phyloP scores from a whole-genome alignment of 2,888 invertebrate genomes.

The Masnerella sp. region DNA sequence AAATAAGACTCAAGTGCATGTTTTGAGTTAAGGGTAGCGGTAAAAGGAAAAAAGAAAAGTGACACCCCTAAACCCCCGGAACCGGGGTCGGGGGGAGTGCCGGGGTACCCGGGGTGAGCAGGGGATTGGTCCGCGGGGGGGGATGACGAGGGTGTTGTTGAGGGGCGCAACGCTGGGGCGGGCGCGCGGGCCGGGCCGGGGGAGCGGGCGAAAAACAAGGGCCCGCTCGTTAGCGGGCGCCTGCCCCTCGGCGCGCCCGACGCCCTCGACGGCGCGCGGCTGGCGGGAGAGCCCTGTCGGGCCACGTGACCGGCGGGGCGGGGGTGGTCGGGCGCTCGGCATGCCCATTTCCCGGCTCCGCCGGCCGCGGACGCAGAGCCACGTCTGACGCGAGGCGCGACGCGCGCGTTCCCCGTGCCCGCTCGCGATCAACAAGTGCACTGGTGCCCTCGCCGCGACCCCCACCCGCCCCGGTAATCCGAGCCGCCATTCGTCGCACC shows the following conservation, averaged over 20 bases:
- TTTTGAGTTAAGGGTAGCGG: too few relatives aligned
- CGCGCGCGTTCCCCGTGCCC: conserved; percentile 33
- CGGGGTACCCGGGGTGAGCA: too few relatives aligned
- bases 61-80: too few relatives aligned
- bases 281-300: conserved; percentile 34
- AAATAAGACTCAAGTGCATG: too few relatives aligned
- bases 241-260: too few relatives aligned
- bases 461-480: conserved; percentile 18
- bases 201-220: conserved; percentile 37
- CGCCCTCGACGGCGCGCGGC: conserved; percentile 44
- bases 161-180: too few relatives aligned
- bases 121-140: too few relatives aligned
- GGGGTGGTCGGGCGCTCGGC: conserved; percentile 75
- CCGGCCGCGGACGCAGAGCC: conserved; percentile 69
- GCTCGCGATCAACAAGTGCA: conserved; percentile 45
- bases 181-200: too few relatives aligned
- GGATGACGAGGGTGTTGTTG: too few relatives aligned
- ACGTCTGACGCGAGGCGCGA: conserved; percentile 44
- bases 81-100: too few relatives aligned
- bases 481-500: conserved; percentile 34
- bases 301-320: conserved; percentile 76
- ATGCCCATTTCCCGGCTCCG: conserved; percentile 70
- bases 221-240: conserved; percentile 27
- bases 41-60: too few relatives aligned
- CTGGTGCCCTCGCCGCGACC: conserved; percentile 13